Percentiles rank a stretch among this genome's conserved stretches.
These are phyloP conservation scores for Sceloporus tristichus DNA, from an alignment of 2,113 vertebrate genomes.

Conservation along the genomic window DNA sequence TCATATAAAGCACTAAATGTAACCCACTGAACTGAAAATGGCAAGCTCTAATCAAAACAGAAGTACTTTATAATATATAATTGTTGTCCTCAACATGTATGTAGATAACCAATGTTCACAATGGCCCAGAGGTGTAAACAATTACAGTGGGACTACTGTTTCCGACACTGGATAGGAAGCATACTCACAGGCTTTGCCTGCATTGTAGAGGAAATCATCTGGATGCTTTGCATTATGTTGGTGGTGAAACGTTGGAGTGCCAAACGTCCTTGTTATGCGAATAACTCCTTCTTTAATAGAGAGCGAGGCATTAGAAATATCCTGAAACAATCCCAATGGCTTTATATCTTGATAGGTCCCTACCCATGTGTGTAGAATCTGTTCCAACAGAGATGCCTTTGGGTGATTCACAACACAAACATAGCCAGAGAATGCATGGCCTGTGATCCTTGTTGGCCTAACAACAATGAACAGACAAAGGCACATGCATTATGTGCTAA, in stretches of 20 bases:
- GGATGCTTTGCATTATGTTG: conserved; percentile 28
- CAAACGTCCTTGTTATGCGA: conserved; percentile 38
- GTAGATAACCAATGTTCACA: not conserved
- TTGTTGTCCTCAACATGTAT: not conserved
- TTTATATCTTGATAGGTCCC: conserved; percentile 28
- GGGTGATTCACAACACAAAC: conserved; percentile 17
- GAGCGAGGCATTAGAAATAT: conserved; percentile 43
- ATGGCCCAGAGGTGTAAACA: not conserved
- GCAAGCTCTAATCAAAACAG: not conserved
- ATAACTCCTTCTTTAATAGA: conserved; percentile 21
- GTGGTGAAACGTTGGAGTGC: conserved; percentile 31
- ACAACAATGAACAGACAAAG: conserved; percentile 55
- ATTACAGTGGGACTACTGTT: not conserved
- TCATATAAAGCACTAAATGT: not conserved
- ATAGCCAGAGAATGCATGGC: conserved; percentile 51
- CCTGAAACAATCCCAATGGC: conserved; percentile 24
- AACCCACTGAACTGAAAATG: not conserved
- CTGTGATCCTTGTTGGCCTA: conserved; percentile 38
- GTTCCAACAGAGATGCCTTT: conserved; percentile 39
- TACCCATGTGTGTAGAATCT: not conserved
- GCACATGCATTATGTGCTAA: conserved; percentile 24
- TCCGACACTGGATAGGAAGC: not conserved
- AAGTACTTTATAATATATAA: too few relatives aligned
- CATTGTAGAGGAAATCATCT: conserved; percentile 29
- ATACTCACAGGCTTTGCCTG: not conserved